A percentile compares a stretch with the other conserved stretches of the same genome.
phyloP scores from a whole-genome alignment of 2,797 vertebrate genomes.

The Ptychobarbus kaznakovi region DNA sequence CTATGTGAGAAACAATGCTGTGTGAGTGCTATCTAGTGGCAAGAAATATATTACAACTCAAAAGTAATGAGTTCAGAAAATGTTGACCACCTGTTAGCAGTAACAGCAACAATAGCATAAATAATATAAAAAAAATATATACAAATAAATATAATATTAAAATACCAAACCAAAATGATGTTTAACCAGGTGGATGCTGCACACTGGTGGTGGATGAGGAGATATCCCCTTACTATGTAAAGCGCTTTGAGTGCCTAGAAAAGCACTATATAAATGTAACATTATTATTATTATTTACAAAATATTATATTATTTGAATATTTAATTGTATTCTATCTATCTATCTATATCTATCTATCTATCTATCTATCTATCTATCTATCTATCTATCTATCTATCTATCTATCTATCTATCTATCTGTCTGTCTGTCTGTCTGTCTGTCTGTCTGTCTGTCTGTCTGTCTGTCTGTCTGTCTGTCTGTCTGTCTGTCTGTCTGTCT shows the following conservation, averaged over 20 bases:
- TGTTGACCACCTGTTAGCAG: not conserved
- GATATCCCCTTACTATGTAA: too few relatives aligned
- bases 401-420: fast-evolving
- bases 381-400: fast-evolving
- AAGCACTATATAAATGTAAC: too few relatives aligned
- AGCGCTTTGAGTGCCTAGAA: too few relatives aligned
- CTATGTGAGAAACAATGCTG: not conserved
- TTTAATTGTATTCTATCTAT: not conserved
- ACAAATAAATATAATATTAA: not conserved
- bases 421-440: not conserved
- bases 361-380: too few relatives aligned
- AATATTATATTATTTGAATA: too few relatives aligned
- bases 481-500: not conserved
- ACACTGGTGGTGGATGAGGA: too few relatives aligned
- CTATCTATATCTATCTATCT: not conserved
- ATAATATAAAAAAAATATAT: too few relatives aligned
- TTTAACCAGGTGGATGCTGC: not conserved
- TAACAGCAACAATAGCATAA: not conserved
- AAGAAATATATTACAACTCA: not conserved
- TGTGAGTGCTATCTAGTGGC: conserved; percentile 68
- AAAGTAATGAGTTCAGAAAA: not conserved
- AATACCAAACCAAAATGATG: not conserved
- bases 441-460: fast-evolving
- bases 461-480: not conserved
- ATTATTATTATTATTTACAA: not conserved